These are phyloP conservation scores for Sceloporus tristichus DNA, from an alignment of 2,113 vertebrate species.

Conservation along the genomic window DNA sequence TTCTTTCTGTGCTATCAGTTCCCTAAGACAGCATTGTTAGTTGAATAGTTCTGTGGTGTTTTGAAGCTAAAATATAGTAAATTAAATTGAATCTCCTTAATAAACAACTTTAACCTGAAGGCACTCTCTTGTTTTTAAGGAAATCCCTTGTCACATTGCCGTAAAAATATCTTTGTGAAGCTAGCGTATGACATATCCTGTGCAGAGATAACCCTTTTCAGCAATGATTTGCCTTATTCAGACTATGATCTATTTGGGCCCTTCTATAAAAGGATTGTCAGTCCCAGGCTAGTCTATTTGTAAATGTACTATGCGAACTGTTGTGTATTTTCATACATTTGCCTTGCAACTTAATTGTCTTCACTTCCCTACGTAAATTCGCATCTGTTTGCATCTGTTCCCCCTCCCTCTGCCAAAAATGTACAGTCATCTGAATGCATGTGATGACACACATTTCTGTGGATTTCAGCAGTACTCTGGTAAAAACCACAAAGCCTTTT, in stretches of 20 bases:
- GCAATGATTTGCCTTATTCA: neutral
- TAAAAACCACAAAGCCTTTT: too few relatives aligned
- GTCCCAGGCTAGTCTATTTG: neutral
- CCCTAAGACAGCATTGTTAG: conserved; percentile 71
- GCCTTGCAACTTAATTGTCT: too few relatives aligned
- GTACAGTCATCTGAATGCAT: too few relatives aligned
- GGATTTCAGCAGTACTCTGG: too few relatives aligned
- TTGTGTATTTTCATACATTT: too few relatives aligned
- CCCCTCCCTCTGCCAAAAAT: too few relatives aligned
- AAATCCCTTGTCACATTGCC: neutral
- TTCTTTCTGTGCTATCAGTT: conserved; percentile 60
- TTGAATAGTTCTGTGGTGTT: conserved; percentile 72
- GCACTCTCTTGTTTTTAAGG: conserved; percentile 18
- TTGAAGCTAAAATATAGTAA: conserved; percentile 19
- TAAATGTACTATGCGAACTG: too few relatives aligned
- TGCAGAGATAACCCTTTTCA: neutral
- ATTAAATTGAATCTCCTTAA: conserved; percentile 16
- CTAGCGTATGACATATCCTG: neutral
- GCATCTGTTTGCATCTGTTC: too few relatives aligned
- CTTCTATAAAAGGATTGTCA: neutral
- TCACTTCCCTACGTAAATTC: too few relatives aligned
- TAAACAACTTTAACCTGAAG: conserved; percentile 23
- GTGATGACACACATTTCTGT: too few relatives aligned
- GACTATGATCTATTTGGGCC: neutral
- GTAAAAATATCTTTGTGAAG: neutral